These are phyloP conservation scores for Nemotelus nigrinus DNA, from an alignment of 2,888 invertebrate genomes.

Conservation along the genomic window DNA sequence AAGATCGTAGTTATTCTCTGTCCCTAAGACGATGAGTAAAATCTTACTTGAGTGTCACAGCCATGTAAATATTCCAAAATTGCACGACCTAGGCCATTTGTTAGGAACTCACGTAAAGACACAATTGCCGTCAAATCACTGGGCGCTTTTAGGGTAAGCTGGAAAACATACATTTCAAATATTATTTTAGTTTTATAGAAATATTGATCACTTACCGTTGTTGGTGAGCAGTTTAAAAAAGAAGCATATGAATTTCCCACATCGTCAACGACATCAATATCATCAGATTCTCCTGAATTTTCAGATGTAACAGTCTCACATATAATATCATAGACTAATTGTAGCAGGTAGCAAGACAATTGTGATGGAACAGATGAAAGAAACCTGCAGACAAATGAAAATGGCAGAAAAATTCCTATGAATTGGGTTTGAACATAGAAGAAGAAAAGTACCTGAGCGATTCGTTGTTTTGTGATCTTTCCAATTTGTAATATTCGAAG, in stretches of 20 bases:
- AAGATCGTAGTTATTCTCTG: not conserved
- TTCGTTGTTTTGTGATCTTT: not conserved
- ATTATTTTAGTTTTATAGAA: not conserved
- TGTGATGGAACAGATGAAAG: constrained; percentile 62
- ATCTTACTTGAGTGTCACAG: constrained; percentile 60
- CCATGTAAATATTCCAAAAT: constrained; percentile 59
- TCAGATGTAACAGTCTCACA: constrained; percentile 53
- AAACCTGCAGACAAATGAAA: constrained; percentile 54
- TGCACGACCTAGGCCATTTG: constrained; percentile 61
- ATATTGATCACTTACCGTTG: not conserved
- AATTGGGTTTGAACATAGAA: not conserved
- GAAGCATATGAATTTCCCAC: not conserved
- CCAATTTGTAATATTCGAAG: constrained; percentile 57
- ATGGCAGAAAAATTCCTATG: not conserved
- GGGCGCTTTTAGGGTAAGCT: constrained; percentile 61
- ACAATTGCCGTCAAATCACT: constrained; percentile 63
- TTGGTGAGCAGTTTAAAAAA: not conserved
- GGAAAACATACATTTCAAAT: constrained; percentile 37
- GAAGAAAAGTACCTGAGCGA: constrained; percentile 3
- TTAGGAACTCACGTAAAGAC: constrained; percentile 62
- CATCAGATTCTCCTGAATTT: not conserved
- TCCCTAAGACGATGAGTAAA: not conserved
- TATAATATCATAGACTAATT: constrained; percentile 62
- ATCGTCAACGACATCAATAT: not conserved
- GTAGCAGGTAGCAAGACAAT: constrained; percentile 60